Base-by-base conservation (phyloP, 2,888 invertebrate genomes). In the Patella caerulea region DNA sequence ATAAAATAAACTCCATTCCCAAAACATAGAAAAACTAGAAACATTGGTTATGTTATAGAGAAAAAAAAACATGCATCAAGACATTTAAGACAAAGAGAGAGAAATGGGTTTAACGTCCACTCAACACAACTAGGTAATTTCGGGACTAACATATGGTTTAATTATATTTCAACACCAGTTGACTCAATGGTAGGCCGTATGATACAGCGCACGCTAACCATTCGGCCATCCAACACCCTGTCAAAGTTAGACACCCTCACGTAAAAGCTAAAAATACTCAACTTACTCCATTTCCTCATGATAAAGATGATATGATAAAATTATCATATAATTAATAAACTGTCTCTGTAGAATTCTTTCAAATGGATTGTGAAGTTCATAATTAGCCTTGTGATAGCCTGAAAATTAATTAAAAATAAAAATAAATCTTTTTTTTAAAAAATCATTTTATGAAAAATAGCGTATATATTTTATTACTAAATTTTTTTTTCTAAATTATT, bases 251-350 rank as follows among this genome's bases (percentile, higher is more conserved):
- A 24, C 24, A 24, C 0, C 34, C 4, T 34, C 4, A 34, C 0
- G 34, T 34, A 4, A 34, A 3, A 34, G 2, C 4, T 4, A 34
- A 34, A 34, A 71, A 71, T 17, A 71, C 1, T 12, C 2, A 53
- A 84, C 88, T 85, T 81, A 88, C 88, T 86, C 83, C 70, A 86
- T 84, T 70, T 88, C 85, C 71, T 88, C 83, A 70, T 83, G 83
- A 81, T 89, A 91, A 29, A 90, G 82, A 78, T 90, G 86, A 82
- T 85, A 90, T 34, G 90, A 86, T 34, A 91, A 81, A 4, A 88
- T 86, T 52, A 91, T 88, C 29, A 92, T 82, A 78, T 90, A 85
- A 82, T 91, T 91, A 76, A 90, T 79, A 85, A 91, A 92, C 82
- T 91, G 90, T 74, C 91, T 81, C 81, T 90, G 89, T 17, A 92